These are phyloP conservation scores for Zaprionus tsacasi DNA, from an alignment of 1,140 invertebrate species.

Conservation along the genomic window DNA sequence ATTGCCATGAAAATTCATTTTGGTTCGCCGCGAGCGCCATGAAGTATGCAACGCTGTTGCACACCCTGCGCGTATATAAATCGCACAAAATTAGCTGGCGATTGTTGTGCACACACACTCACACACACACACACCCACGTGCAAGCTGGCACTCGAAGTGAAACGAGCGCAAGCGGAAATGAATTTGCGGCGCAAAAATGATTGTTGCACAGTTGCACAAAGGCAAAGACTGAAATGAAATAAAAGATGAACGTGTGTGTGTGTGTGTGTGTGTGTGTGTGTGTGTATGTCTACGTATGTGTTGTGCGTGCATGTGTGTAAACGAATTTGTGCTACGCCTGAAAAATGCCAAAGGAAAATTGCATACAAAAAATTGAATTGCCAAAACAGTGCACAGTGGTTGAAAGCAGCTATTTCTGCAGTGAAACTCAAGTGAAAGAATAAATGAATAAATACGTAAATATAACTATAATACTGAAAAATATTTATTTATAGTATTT, in stretches of 20 bases:
- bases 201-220: slow-evolving; percentile 77
- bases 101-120: slow-evolving; percentile 45
- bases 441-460: neutral
- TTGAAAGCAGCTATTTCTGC: neutral
- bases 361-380: slow-evolving; percentile 57
- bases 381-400: slow-evolving; percentile 48
- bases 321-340: slow-evolving; percentile 45
- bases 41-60: slow-evolving; percentile 44
- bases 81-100: slow-evolving; percentile 62
- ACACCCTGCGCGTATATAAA: slow-evolving; percentile 38
- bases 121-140: slow-evolving; percentile 5
- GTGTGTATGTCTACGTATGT: neutral
- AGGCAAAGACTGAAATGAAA: slow-evolving; percentile 57
- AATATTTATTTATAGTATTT: neutral
- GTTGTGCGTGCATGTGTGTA: slow-evolving; percentile 23
- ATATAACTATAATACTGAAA: neutral
- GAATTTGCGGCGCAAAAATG: slow-evolving; percentile 77
- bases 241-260: slow-evolving; percentile 52
- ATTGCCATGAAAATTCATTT: slow-evolving; percentile 60
- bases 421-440: neutral
- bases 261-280: slow-evolving; percentile 13
- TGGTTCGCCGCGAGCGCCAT: slow-evolving; percentile 21
- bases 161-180: slow-evolving; percentile 68
- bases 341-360: slow-evolving; percentile 45
- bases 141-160: slow-evolving; percentile 6